Evolutionary conservation across 2,797 vertebrate species (phyloP), one percentile per base, ranked within the genome.

Genomic region (Cyclura pinguis): DNA sequence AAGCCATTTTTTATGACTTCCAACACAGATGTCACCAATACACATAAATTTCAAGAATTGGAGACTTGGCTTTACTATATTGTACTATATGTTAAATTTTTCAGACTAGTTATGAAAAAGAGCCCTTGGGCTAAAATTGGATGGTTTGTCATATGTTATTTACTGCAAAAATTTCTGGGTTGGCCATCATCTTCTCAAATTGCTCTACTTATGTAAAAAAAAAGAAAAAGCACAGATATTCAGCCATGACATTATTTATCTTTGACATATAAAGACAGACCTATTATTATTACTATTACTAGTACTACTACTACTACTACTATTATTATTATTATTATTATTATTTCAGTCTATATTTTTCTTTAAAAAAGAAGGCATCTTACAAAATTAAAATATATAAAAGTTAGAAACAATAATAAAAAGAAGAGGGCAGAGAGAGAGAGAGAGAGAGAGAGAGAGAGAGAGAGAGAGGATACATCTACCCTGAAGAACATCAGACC

Each of bases 221-320:
- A 38, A 27, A 14, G 27, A n/a, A 55, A 85, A 57, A 74, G 6
- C 64, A 38, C 52, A 91, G 88, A 7, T 1, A 84, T 86, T 88
- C 85, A 80, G 32, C 67, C 86, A 69, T 80, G 20, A 92, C 64
- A 88, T 80, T 87, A 62, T 91, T 74, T 10, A 73, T 74, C 20
- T n/a, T n/a, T n/a, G 67, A 55, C 32, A 20, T 14, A 12, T 12
- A 12, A 22, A 22, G 55, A 35, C 32, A 35, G 80, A 35, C 9
- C 29, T 69, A 32, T 69, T 27, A 69, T 69, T 72, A 78, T 22
- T 47, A 29, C 10, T 72, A 72, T 72, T 72, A n/a, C n/a, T n/a
- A n/a, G n/a, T n/a, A n/a, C n/a, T n/a, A n/a, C n/a, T n/a, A n/a
- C n/a, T n/a, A n/a, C n/a, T n/a, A n/a, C 29, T 69, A 32, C 32